phyloP scores from a whole-genome alignment of 1,140 invertebrate genomes.

The Cotesia typhae region DNA sequence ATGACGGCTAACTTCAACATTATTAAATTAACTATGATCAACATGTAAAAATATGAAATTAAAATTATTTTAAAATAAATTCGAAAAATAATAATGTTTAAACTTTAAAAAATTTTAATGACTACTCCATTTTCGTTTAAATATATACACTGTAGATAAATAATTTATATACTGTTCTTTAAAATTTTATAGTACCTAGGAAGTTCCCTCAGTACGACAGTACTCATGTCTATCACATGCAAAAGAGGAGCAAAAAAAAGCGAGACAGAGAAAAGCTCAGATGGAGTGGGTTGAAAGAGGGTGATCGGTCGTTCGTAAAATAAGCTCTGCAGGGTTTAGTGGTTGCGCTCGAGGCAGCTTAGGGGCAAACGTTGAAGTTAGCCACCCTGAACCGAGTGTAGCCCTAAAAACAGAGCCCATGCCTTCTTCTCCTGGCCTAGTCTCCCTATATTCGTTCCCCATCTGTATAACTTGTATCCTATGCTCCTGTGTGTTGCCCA shows the following conservation, averaged over 20 bases:
- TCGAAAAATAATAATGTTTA: no score
- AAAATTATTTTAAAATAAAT: no score
- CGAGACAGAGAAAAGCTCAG: conserved; percentile 5
- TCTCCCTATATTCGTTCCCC: background rate
- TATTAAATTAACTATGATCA: no score
- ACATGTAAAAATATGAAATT: no score
- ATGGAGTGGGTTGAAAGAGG: conserved; percentile 40
- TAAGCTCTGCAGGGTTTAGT: conserved; percentile 64
- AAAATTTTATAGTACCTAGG: no score
- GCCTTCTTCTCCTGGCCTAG: background rate
- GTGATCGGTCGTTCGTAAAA: conserved; percentile 65
- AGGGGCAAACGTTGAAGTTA: conserved; percentile 53
- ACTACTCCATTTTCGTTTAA: background rate
- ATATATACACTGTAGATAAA: no score
- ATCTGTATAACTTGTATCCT: background rate
- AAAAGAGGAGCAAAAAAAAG: conserved; percentile 7
- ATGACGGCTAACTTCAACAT: no score
- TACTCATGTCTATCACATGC: background rate
- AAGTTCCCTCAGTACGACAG: background rate
- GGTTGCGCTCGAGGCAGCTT: conserved; percentile 61
- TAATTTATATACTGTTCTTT: no score
- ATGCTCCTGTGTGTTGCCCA: background rate
- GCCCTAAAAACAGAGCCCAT: conserved; percentile 13
- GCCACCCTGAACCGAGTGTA: conserved; percentile 21
- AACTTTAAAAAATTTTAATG: no score